These are phyloP conservation scores for Pachycephus smyrnensis DNA, from an alignment of 2,888 invertebrate genomes.

Conservation along the genomic window DNA sequence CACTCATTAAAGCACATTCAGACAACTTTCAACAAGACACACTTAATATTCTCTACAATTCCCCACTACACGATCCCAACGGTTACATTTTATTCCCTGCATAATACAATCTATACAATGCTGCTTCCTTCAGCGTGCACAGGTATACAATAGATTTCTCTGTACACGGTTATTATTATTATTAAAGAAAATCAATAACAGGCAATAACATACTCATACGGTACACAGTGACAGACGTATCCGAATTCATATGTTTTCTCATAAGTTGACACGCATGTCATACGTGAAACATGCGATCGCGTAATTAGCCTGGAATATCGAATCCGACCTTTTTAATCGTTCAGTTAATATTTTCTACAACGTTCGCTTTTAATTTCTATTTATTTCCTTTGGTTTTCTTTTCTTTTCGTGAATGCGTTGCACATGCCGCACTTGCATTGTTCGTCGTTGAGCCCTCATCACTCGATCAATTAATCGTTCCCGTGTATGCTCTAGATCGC, in stretches of 20 bases:
- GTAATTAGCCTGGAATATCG: not conserved
- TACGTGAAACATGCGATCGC: not conserved
- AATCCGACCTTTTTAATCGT: not conserved
- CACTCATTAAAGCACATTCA: conserved; percentile 2
- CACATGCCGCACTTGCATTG: no score
- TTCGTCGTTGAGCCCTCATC: no score
- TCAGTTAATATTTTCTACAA: not conserved
- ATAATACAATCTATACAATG: not conserved
- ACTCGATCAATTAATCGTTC: not conserved
- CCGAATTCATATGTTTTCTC: not conserved
- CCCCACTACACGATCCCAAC: not conserved
- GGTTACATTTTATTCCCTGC: not conserved
- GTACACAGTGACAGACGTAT: not conserved
- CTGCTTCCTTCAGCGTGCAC: not conserved
- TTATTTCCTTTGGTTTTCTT: not conserved
- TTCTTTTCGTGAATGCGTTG: not conserved
- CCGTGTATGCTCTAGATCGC: not conserved
- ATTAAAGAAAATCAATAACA: not conserved
- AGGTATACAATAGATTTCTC: not conserved
- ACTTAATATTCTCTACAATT: not conserved
- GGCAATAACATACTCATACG: not conserved
- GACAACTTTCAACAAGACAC: not conserved
- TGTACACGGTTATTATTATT: not conserved
- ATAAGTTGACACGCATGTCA: not conserved
- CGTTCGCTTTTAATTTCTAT: not conserved